Conservation (phyloP, 2,113 vertebrate species). For the Ctenodactylus gundi region DNA sequence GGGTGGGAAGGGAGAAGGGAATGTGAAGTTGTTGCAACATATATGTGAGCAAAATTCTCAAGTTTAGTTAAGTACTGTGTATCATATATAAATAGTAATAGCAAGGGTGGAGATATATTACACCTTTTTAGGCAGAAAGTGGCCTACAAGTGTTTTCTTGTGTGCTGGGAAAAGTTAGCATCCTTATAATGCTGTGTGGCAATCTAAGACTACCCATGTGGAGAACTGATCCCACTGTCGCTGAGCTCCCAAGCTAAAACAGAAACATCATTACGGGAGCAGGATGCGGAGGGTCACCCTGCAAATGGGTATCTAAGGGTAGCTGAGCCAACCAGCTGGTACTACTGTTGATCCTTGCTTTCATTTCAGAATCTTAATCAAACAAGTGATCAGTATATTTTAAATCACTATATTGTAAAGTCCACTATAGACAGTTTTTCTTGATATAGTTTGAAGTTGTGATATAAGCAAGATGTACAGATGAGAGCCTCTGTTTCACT, state of each 20-base stretch:
- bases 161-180: not conserved
- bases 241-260: not conserved
- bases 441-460: not conserved
- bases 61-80: no score
- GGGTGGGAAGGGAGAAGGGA: no score
- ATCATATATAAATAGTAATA: no score
- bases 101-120: not conserved
- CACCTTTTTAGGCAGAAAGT: not conserved
- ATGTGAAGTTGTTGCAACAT: no score
- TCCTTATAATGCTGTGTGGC: not conserved
- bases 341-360: not conserved
- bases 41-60: no score
- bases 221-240: not conserved
- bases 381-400: not conserved
- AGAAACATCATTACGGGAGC: not conserved
- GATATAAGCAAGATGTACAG: not conserved
- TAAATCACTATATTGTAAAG: not conserved
- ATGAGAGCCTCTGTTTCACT: not conserved
- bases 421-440: not conserved
- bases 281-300: not conserved
- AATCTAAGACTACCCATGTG: not conserved
- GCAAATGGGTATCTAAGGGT: not conserved
- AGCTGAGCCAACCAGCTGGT: not conserved
- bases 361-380: not conserved
- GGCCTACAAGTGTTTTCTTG: not conserved